A percentile compares a stretch with the other conserved stretches of the same genome.
Conservation (phyloP, 2,888 invertebrate genomes). For the Nymphalis c-album region DNA sequence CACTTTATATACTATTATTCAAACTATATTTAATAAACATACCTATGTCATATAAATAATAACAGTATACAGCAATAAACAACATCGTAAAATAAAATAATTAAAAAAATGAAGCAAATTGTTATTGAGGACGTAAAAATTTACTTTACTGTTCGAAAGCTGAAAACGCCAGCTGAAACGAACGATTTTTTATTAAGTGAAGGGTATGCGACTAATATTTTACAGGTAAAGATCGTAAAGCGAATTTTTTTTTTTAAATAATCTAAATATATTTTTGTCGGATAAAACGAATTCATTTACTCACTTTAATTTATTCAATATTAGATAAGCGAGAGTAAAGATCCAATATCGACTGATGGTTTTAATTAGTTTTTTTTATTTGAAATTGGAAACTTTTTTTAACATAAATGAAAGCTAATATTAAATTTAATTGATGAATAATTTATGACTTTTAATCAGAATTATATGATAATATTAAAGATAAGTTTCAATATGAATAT, state of each 20-base stretch:
- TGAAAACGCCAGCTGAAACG: no score
- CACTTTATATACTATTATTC: no score
- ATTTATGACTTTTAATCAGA: conserved; percentile 26
- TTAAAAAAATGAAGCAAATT: no score
- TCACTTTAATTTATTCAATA: not conserved
- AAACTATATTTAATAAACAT: no score
- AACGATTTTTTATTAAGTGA: no score
- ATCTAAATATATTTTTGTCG: not conserved
- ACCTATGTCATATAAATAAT: no score
- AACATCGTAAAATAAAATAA: no score
- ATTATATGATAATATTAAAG: conserved; percentile 22
- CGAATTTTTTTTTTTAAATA: not conserved
- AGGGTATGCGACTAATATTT: no score
- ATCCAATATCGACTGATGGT: not conserved
- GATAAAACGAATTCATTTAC: not conserved
- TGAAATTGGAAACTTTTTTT: not conserved
- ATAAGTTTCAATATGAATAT: conserved; percentile 7
- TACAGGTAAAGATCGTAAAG: not conserved
- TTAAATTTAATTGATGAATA: conserved; percentile 27
- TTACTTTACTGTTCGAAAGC: no score
- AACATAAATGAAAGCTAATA: not conserved
- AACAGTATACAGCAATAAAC: no score
- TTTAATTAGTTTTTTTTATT: conserved; percentile 1
- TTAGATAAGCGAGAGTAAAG: not conserved
- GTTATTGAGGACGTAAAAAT: no score